Base-by-base conservation (phyloP, 2,113 vertebrate genomes). In the Corythornis vintsioides region DNA sequence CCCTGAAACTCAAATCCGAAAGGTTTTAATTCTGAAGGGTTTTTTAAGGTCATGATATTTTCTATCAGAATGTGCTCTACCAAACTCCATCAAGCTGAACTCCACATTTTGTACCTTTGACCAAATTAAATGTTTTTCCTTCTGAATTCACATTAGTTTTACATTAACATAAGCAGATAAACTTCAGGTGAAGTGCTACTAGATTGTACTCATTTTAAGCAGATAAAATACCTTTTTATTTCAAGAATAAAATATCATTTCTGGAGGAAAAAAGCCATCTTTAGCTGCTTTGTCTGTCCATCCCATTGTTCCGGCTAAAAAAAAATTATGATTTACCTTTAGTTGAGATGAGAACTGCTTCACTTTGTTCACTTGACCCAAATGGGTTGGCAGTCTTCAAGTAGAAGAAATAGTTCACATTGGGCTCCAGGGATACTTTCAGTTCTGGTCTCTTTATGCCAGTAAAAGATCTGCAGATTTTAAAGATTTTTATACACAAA, bases 361-460 rank as follows among this genome's bases (percentile, higher is more conserved):
- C 99, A 28, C 99, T 99, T 95, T 99, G 99, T 48, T 99, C 99
- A 31, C 99, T 99, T 93, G 97, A 96, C 82, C 99, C 99, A 57
- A 98, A 98, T 5, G 96, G 52, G 56, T 98, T 99, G 72, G 98
- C 98, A 93, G 99, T 98, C 98, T 98, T 98, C 96, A 99, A 97
- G 50, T 99, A 99, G 97, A 99, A 99, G 94, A 99, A 98, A 93
- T 99, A 99, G 93, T 98, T 99, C 88, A 99, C 98, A 79, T 98
- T 98, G 80, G 99, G 98, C 85, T 99, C 98, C 92, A 99, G 97
- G 60, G 98, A 95, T 86, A 99, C 98, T 92, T 96, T 98, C 93
- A 99, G 96, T 93, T 99, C 98, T 61, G 97, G 97, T 85, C 91
- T 96, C 97, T 93, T 98, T 95, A 99, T 99, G 85, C 98, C 98